Base-by-base conservation (phyloP, 2,797 vertebrate species). In the Peromyscus melanophrys region DNA sequence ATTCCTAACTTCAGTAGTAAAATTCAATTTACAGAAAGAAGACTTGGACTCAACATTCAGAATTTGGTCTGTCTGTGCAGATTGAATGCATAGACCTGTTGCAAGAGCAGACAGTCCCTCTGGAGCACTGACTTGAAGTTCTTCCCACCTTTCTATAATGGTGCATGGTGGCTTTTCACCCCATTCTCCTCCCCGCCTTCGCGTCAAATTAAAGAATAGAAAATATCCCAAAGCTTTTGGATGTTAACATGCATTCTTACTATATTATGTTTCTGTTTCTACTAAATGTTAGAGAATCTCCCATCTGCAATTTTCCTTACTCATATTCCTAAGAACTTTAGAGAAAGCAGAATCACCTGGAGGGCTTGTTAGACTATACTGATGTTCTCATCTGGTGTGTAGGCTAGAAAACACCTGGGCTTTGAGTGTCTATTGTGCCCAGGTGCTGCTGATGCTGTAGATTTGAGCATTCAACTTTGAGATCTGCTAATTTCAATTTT, bases 1-100 rank as follows among this genome's bases (percentile, higher is more conserved):
- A 75, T 82, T 87, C 21, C 57, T 59, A 88, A 89, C 9, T 78
- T 87, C 75, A 77, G 11, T 31, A 67, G 14, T 90, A 92, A 19
- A 37, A n/a, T 77, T 77, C 12, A 49, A 17, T 76, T 46, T 76
- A 46, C 23, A 80, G 55, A 91, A 86, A 87, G 37, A 52, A 31
- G 49, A 71, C 59, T 94, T 95, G 89, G 78, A 86, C 90, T 82
- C 81, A 59, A 27, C 40, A 25, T 69, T 55, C 73, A 40, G 34
- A 90, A 23, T 43, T n/a, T 67, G 52, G 71, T 61, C 2, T 8
- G 59, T 90, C 43, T 1, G 1, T 89, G 40, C 49, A 55, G 63
- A 37, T 52, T 73, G 57, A 80, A 67, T 23, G 25, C 13, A 89
- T 40, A 73, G 37, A 40, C 27, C 89, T 94, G 17, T 63, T 37